phyloP scores from a whole-genome alignment of 2,113 vertebrate genomes.

The Bubo blakistoni region DNA sequence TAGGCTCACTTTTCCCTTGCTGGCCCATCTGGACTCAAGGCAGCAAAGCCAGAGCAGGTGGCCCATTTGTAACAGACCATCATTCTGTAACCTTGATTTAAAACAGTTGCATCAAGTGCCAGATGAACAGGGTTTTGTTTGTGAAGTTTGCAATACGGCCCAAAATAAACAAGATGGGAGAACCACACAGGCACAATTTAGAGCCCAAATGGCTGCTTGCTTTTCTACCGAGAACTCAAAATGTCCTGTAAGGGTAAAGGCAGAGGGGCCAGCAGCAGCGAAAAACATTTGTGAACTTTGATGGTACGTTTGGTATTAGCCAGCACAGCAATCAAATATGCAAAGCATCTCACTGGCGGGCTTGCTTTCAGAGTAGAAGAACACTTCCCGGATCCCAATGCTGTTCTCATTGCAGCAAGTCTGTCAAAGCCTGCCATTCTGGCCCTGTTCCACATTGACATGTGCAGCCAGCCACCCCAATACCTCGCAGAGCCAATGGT shows the following conservation, averaged over 20 bases:
- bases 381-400: background rate
- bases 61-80: background rate
- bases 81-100: background rate
- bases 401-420: background rate
- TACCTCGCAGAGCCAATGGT: background rate
- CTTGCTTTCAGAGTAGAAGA: background rate
- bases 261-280: background rate
- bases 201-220: background rate
- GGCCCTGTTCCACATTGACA: background rate
- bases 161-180: background rate
- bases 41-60: background rate
- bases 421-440: background rate
- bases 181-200: background rate
- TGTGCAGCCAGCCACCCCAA: background rate
- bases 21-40: background rate
- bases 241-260: background rate
- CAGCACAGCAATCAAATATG: slow-evolving; percentile 39
- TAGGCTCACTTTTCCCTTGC: background rate
- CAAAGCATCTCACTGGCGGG: background rate
- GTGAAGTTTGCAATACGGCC: background rate
- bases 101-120: background rate
- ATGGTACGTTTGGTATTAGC: slow-evolving; percentile 19
- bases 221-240: background rate
- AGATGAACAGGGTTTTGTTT: background rate
- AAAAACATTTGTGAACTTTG: background rate